Evolutionary conservation across 2,888 invertebrate genomes (phyloP).

Genomic region (Myopa tessellatipennis): DNA sequence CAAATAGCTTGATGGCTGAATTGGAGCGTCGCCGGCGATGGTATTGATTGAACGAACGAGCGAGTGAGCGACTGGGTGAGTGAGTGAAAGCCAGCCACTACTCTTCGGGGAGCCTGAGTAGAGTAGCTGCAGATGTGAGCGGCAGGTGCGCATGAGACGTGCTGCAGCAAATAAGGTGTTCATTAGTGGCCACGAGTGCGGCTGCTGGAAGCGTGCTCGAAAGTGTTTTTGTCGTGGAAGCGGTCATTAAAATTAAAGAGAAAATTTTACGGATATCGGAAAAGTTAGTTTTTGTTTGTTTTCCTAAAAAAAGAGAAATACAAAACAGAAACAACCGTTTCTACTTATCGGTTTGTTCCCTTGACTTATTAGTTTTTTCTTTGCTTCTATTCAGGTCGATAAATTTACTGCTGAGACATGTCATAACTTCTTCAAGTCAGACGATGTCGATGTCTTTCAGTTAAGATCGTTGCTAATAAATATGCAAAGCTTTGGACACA

Average conservation of each 20-base stretch:
- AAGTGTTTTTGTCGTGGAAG: too few species aligned
- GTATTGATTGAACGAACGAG: neutral
- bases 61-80: slow-evolving; percentile 9
- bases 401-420: too few species aligned
- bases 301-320: too few species aligned
- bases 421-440: too few species aligned
- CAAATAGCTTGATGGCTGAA: slow-evolving; percentile 2
- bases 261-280: too few species aligned
- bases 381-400: too few species aligned
- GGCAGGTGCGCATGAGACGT: neutral
- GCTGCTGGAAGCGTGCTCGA: neutral
- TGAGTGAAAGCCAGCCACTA: neutral
- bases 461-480: neutral
- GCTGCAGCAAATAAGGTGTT: slow-evolving; percentile 28
- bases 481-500: neutral
- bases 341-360: too few species aligned
- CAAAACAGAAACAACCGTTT: too few species aligned
- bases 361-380: too few species aligned
- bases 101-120: slow-evolving; percentile 21
- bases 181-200: slow-evolving; percentile 16
- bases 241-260: too few species aligned
- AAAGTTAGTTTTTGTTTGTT: too few species aligned
- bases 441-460: too few species aligned
- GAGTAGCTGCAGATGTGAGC: neutral
- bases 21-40: neutral